Conservation (phyloP, 2,888 invertebrate genomes). For the Pogonocherus hispidulus region DNA sequence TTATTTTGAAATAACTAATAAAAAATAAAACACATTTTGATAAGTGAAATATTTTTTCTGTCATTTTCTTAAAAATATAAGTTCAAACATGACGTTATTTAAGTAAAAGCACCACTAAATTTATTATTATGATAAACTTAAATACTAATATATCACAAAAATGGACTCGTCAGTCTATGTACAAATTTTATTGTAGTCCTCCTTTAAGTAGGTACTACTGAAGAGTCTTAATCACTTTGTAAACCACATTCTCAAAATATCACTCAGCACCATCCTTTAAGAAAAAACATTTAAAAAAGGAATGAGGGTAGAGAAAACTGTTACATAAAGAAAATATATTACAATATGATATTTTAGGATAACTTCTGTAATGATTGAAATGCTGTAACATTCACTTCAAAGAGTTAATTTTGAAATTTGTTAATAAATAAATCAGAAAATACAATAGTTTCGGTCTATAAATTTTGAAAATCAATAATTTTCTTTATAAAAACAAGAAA, state of each 20-base stretch:
- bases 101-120: slow-evolving; percentile 47
- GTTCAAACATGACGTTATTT: slow-evolving; percentile 26
- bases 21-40: slow-evolving; percentile 11
- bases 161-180: slow-evolving; percentile 46
- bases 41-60: not conserved
- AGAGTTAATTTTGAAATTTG: too few species aligned
- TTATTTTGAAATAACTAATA: too few species aligned
- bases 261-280: not conserved
- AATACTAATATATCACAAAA: slow-evolving; percentile 51
- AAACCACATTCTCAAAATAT: not conserved
- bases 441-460: too few species aligned
- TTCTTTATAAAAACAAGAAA: too few species aligned
- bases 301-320: not conserved
- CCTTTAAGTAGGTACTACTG: slow-evolving; percentile 36
- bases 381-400: not conserved
- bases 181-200: slow-evolving; percentile 39
- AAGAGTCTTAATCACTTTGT: not conserved
- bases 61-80: slow-evolving; percentile 8
- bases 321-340: not conserved
- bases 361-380: not conserved
- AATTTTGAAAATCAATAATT: too few species aligned
- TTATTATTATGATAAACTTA: slow-evolving; percentile 44
- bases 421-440: too few species aligned
- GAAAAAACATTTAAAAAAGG: not conserved
- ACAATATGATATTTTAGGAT: not conserved